Evolutionary conservation across 2,797 vertebrate genomes (phyloP).

Genomic region (Pogoniulus pusillus): DNA sequence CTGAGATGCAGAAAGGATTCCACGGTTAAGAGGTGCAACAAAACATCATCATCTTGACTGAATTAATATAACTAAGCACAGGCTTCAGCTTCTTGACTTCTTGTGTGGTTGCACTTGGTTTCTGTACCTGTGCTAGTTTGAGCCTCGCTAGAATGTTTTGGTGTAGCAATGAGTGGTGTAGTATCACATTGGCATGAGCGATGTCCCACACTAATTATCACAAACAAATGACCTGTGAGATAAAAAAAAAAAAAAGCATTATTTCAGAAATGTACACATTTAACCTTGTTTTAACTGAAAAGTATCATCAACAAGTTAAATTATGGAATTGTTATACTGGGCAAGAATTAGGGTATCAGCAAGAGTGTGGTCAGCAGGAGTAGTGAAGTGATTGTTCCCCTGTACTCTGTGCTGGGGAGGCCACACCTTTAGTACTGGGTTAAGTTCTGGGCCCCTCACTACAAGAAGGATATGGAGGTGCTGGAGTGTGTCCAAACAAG

Average conservation of each 20-base stretch:
- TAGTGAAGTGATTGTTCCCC: too few relatives aligned
- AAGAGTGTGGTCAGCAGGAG: too few relatives aligned
- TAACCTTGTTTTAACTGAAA: not conserved
- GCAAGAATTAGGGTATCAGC: not conserved
- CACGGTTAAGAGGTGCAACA: conserved; percentile 40
- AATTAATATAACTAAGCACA: conserved; percentile 18
- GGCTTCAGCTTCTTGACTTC: conserved; percentile 20
- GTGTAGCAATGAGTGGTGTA: not conserved
- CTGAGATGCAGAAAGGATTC: conserved; percentile 18
- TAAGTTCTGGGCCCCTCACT: too few relatives aligned
- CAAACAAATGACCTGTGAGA: not conserved
- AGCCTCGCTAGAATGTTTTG: too few relatives aligned
- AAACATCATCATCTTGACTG: conserved; percentile 23
- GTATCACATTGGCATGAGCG: not conserved
- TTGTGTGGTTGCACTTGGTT: not conserved
- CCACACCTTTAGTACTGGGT: too few relatives aligned
- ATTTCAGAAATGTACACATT: not conserved
- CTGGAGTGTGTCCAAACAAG: too few relatives aligned
- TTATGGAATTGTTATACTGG: not conserved
- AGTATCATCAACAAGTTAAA: not conserved
- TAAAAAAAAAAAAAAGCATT: not conserved
- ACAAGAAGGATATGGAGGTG: too few relatives aligned
- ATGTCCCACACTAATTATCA: not conserved
- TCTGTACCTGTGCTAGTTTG: too few relatives aligned
- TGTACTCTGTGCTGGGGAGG: too few relatives aligned